A percentile compares a stretch with the other conserved stretches of the same genome.
phyloP scores from a whole-genome alignment of 2,113 vertebrate species.

The Coryphaenoides rupestris region DNA sequence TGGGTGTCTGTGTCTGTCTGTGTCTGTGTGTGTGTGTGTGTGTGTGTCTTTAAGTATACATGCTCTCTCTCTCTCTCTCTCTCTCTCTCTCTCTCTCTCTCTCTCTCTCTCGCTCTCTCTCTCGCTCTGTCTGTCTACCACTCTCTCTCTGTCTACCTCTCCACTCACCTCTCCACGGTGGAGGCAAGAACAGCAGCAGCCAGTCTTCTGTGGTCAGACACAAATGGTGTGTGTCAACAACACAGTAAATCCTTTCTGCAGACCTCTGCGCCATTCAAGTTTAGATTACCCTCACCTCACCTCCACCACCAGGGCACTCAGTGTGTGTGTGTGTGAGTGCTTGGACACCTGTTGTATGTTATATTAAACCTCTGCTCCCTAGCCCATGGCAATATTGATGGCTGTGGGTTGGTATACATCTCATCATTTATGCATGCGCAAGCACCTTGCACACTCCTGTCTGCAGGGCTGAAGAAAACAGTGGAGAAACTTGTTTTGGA shows the following conservation, averaged over 20 bases:
- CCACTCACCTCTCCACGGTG: constrained; percentile 33
- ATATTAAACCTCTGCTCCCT: too few relatives aligned
- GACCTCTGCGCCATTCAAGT: constrained; percentile 45
- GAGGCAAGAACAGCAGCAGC: constrained; percentile 51
- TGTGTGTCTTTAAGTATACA: background rate
- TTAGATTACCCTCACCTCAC: constrained; percentile 34
- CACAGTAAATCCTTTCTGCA: constrained; percentile 56
- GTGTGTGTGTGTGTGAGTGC: constrained; percentile 23
- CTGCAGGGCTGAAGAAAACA: constrained; percentile 38
- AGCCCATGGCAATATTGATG: constrained; percentile 30
- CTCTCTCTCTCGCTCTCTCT: constrained; percentile 2
- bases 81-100: background rate
- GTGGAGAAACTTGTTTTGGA: constrained; percentile 36
- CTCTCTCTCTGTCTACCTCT: constrained; percentile 11
- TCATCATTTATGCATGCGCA: constrained; percentile 26
- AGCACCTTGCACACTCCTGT: constrained; percentile 27
- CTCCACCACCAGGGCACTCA: constrained; percentile 47
- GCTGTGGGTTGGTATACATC: constrained; percentile 18
- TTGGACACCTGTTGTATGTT: background rate
- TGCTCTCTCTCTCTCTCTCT: constrained; percentile 10
- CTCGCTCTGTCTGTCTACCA: constrained; percentile 13
- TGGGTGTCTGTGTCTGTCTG: constrained; percentile 25
- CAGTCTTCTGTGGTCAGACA: constrained; percentile 53
- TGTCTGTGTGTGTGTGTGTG: background rate
- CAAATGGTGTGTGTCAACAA: constrained; percentile 50